phyloP scores from a whole-genome alignment of 2,888 invertebrate genomes.

The Dasysyrphus albostriatus region DNA sequence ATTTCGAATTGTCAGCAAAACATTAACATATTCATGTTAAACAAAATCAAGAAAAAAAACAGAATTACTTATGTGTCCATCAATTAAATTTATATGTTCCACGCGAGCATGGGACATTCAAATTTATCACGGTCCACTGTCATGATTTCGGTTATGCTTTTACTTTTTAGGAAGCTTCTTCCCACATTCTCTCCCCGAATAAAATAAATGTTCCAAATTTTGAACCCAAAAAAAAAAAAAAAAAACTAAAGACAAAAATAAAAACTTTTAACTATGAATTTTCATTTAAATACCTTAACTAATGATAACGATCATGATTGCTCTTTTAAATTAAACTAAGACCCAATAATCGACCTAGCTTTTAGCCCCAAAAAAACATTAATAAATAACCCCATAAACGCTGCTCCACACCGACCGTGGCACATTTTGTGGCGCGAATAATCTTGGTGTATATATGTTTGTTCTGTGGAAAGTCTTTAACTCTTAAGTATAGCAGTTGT shows the following conservation, averaged over 20 bases:
- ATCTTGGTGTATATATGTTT: background rate
- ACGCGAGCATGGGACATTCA: conserved; percentile 59
- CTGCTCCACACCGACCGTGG: background rate
- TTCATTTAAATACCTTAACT: conserved; percentile 63
- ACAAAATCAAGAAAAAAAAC: background rate
- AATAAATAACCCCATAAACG: conserved; percentile 57
- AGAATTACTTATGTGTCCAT: conserved; percentile 18
- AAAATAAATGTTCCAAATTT: background rate
- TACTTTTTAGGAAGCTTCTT: conserved; percentile 45
- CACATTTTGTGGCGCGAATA: conserved; percentile 41
- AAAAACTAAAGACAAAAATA: background rate
- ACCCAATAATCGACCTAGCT: conserved; percentile 64
- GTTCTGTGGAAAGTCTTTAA: background rate
- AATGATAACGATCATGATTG: conserved; percentile 67
- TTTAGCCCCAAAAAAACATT: conserved; percentile 40
- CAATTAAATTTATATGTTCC: conserved; percentile 67
- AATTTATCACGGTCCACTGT: conserved; percentile 54
- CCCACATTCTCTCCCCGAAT: background rate
- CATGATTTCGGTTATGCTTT: background rate
- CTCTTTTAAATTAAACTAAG: conserved; percentile 64
- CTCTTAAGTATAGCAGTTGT: background rate
- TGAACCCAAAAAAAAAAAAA: background rate
- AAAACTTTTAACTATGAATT: conserved; percentile 52
- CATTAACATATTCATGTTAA: conserved; percentile 19
- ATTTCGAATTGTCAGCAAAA: conserved; percentile 24